Base-by-base conservation (phyloP, 2,888 invertebrate genomes). In the Linhomoeus sp. region DNA sequence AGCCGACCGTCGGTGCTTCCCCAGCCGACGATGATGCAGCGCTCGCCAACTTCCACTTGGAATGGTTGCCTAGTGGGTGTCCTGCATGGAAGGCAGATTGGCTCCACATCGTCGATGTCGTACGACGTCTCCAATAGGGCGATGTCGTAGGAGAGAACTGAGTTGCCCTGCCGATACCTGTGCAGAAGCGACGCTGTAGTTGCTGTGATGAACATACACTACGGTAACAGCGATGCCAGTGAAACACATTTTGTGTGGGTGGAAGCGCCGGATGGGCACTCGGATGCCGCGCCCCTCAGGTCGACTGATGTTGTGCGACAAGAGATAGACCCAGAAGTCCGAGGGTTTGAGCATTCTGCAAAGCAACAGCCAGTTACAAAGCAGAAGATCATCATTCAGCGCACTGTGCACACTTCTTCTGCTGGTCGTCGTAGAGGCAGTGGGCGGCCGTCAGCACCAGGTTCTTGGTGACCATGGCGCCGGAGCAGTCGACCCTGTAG, bases 391-490 rank as follows among this genome's bases (percentile, higher is more conserved):
- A n/a, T n/a, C n/a, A n/a, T n/a, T n/a, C n/a, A n/a, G n/a, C n/a
- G n/a, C n/a, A n/a, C n/a, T n/a, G n/a, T n/a, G n/a, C n/a, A n/a
- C n/a, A n/a, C n/a, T n/a, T n/a, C 12, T 29, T 29, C 12, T 12
- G 7, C 29, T 29, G 29, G 12, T 12, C 7, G 29, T 29, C 29
- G 41, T 26, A 17, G 12, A 42, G 23, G 42, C 42, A 42, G 29
- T 42, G 42, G n/a, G 26, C 42, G 9, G 42, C 42, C n/a, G 42
- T 42, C 26, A 42, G 19, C 12, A 42, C 26, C 26, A 42, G 29
- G 26, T 29, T n/a, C 3, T 26, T 17, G 26, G 42, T n/a, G 29
- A 42, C 26, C 14, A 42, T 7, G 26, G 19, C 42, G 23, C 42
- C 42, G 29, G n/a, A 14, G 42, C 42, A 42, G n/a, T 5, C 14